Evolutionary conservation across 2,888 invertebrate species (phyloP).

Genomic region (Morpho deidamia): DNA sequence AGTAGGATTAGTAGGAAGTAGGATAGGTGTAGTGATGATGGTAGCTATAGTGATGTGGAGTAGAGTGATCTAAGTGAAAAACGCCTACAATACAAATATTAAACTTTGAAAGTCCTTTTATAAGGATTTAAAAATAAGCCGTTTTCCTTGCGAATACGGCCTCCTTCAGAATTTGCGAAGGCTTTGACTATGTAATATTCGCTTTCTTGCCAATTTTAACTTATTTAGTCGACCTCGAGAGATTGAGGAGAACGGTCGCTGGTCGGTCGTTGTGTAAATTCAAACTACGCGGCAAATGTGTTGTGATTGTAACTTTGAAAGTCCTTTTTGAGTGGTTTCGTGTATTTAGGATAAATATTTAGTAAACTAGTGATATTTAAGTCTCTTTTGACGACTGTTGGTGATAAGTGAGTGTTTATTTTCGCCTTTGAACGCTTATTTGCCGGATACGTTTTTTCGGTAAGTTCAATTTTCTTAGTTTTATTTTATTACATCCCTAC

Average conservation of each 20-base stretch:
- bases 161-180: constrained; percentile 51
- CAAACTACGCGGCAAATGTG: constrained; percentile 50
- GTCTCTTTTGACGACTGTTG: constrained; percentile 17
- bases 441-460: constrained; percentile 29
- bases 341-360: neutral
- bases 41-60: too few species aligned
- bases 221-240: constrained; percentile 71
- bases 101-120: constrained; percentile 5
- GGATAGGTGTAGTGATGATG: too few species aligned
- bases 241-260: constrained; percentile 41
- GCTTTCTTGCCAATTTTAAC: constrained; percentile 50
- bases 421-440: constrained; percentile 15
- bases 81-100: neutral
- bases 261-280: constrained; percentile 44
- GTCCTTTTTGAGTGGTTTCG: constrained; percentile 12
- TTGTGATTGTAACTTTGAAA: constrained; percentile 22
- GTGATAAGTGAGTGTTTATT: constrained; percentile 28
- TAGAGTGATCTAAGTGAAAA: neutral
- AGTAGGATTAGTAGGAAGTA: too few species aligned
- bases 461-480: constrained; percentile 16
- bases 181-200: constrained; percentile 52
- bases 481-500: too few species aligned
- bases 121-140: constrained; percentile 36
- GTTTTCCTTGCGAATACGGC: constrained; percentile 67
- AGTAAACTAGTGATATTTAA: constrained; percentile 6